Conservation (phyloP, 1,140 invertebrate genomes). For the Drosophila nigromelanica region DNA sequence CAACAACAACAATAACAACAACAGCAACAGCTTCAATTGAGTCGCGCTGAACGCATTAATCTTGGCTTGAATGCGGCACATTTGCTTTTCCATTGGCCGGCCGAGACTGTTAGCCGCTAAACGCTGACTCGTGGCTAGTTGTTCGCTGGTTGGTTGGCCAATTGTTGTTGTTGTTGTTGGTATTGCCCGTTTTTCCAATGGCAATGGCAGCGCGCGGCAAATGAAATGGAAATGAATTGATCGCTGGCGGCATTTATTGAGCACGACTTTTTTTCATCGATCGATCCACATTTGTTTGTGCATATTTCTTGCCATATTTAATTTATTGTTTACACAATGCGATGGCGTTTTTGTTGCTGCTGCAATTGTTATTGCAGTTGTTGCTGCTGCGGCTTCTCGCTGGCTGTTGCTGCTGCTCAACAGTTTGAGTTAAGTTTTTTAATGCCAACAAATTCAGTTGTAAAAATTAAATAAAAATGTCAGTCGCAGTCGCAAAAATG, state of each 20-base stretch:
- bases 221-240: conserved; percentile 72
- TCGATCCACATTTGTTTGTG: conserved; percentile 65
- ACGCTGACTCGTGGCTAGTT: conserved; percentile 29
- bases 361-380: neutral
- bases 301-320: conserved; percentile 59
- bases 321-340: conserved; percentile 61
- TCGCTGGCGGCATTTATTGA: conserved; percentile 57
- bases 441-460: conserved; percentile 19
- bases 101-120: conserved; percentile 18
- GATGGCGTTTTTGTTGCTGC: conserved; percentile 13
- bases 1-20: conserved; percentile 29
- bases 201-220: conserved; percentile 55
- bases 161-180: conserved; percentile 19
- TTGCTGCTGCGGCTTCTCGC: conserved; percentile 12
- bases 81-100: conserved; percentile 57
- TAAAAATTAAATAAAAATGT: conserved; percentile 39
- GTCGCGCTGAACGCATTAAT: conserved; percentile 61
- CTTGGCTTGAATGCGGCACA: conserved; percentile 62
- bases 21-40: conserved; percentile 38
- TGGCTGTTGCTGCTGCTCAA: too few species aligned
- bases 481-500: neutral
- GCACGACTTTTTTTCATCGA: conserved; percentile 61
- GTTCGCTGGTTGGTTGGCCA: neutral
- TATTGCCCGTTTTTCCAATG: conserved; percentile 36
- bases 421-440: neutral